These are phyloP conservation scores for Myiopsitta monachus DNA, from an alignment of 2,113 vertebrate species.

Conservation along the genomic window DNA sequence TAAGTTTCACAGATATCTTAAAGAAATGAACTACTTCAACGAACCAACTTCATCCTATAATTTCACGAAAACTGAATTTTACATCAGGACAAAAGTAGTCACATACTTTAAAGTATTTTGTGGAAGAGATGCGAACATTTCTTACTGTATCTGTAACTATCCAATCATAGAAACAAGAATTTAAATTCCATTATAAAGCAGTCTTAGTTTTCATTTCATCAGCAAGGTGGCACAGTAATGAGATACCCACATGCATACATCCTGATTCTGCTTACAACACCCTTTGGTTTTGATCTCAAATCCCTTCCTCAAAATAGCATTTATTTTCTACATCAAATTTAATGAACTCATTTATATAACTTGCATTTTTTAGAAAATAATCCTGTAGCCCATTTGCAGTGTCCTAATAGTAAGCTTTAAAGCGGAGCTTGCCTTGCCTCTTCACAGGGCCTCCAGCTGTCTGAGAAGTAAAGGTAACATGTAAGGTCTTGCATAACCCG, in stretches of 20 bases:
- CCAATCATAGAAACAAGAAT: conserved; percentile 48
- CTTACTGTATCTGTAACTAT: conserved; percentile 39
- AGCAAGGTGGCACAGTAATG: conserved; percentile 11
- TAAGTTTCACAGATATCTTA: conserved; percentile 6
- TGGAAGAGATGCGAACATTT: conserved; percentile 40
- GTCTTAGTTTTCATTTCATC: conserved; percentile 48
- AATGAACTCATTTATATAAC: conserved; percentile 27
- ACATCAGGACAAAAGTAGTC: conserved; percentile 31
- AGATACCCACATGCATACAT: conserved; percentile 9
- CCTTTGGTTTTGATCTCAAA: neutral
- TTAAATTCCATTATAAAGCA: conserved; percentile 42
- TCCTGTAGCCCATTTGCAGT: neutral
- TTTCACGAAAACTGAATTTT: conserved; percentile 1
- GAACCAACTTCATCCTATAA: neutral
- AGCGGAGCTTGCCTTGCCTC: neutral
- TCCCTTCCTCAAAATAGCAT: neutral
- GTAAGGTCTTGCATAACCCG: neutral
- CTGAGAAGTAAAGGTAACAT: neutral
- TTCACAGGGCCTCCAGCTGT: neutral
- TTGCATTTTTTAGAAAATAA: neutral
- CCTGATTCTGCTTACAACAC: neutral
- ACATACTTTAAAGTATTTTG: conserved; percentile 29
- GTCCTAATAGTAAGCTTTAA: neutral
- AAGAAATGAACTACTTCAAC: conserved; percentile 24
- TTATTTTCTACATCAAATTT: conserved; percentile 18